Evolutionary conservation across 2,113 vertebrate genomes (phyloP), one percentile per base, ranked within the genome.

Genomic region (Eudorcas thomsonii): DNA sequence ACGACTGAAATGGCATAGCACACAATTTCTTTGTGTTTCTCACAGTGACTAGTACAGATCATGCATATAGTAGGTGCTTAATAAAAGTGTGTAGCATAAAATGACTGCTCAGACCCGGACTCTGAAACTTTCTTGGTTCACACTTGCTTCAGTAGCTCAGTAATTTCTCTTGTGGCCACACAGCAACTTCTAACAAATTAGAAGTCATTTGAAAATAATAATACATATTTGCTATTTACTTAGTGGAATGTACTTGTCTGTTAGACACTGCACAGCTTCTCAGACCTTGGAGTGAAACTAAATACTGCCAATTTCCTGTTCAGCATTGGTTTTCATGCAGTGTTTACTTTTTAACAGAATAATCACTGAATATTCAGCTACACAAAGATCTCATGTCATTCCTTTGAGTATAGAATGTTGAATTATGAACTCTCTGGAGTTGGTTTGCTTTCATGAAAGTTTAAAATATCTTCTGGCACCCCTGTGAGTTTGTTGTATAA

Each of bases 131-230:
- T 39, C 15, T 89, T 80, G 43, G 15, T 30, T 88, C 26, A 39
- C 1, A 59, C 21, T 28, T 10, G 14, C 30, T 54, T 57, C 45
- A 57, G 19, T 55, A 21, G 33, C 50, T 95, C 80, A 92, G 33
- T 74, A 80, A 62, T 43, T 30, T 57, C 86, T 50, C 62, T 30
- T 91, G 30, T 88, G 84, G 3, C 59, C 10, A 39, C 67, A 67
- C 39, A 87, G 25, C 7, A 55, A 62, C 36, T 88, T 95, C 8
- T 55, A 74, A 83, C 45, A 96, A 97, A 25, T 62, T 64, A 84
- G 21, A 88, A 84, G 17, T 86, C 36, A 60, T 59, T 88, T 90
- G 62, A 86, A 71, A 71, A 71, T 55, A 92, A 55, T 45, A 62
- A 43, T 36, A 45, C 9, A 21, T 88, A 64, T 80, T 91, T 92